Conservation (phyloP, 2,888 invertebrate genomes). For the Camptogramma bilineatum region DNA sequence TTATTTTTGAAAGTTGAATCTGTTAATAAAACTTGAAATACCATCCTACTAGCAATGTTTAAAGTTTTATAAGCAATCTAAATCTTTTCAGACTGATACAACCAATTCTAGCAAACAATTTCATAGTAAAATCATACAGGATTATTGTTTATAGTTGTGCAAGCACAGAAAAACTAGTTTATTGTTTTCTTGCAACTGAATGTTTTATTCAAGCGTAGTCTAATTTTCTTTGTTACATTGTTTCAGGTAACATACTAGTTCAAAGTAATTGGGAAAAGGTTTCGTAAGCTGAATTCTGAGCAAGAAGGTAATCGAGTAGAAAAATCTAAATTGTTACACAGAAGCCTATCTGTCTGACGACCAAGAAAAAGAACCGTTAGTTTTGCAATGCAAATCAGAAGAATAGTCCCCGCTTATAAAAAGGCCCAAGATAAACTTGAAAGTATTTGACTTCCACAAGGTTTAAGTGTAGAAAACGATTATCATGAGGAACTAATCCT, state of each 20-base stretch:
- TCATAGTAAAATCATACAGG: too few relatives aligned
- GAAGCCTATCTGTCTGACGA: conserved; percentile 9
- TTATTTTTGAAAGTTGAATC: neutral
- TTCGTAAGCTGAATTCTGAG: conserved; percentile 21
- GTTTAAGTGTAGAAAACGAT: neutral
- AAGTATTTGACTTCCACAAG: neutral
- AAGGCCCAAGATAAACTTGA: neutral
- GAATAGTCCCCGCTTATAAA: neutral
- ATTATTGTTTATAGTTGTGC: too few relatives aligned
- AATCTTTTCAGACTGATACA: too few relatives aligned
- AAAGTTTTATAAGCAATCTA: too few relatives aligned
- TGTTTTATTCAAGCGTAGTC: conserved; percentile 3
- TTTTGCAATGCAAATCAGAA: conserved; percentile 19
- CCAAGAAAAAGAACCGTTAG: conserved; percentile 5
- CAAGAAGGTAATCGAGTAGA: conserved; percentile 25
- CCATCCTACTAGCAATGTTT: too few relatives aligned
- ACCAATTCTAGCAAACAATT: too few relatives aligned
- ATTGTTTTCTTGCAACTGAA: neutral
- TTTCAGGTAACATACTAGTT: conserved; percentile 32
- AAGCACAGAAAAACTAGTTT: neutral
- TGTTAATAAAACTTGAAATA: too few relatives aligned
- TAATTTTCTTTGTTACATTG: conserved; percentile 25
- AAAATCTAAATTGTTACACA: conserved; percentile 29
- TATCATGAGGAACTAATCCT: neutral
- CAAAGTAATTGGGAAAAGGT: conserved; percentile 20